phyloP scores from a whole-genome alignment of 64 coral and sea anemone genomes.

The Trachythela sp. region DNA sequence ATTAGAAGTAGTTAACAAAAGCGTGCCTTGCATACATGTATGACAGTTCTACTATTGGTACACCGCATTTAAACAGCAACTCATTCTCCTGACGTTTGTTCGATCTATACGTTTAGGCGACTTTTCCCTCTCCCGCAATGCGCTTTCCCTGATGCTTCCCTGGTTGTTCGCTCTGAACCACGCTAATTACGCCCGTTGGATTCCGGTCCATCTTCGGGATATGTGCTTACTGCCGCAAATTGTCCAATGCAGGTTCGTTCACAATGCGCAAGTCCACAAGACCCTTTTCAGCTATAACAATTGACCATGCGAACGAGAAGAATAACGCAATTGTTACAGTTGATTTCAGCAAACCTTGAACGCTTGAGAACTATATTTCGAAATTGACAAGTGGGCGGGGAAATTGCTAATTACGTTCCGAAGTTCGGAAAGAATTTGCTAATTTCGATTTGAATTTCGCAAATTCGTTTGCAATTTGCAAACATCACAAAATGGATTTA shows the following conservation, averaged over 20 bases:
- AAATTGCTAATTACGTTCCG: too few species aligned
- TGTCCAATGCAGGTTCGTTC: conserved; percentile 7
- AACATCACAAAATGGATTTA: too few species aligned
- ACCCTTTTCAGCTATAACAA: conserved; percentile 19
- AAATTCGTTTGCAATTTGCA: too few species aligned
- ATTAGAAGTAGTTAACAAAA: too few species aligned
- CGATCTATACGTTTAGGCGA: conserved; percentile 9
- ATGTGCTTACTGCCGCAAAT: not conserved
- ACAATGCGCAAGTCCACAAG: conserved; percentile 29
- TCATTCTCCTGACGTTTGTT: conserved; percentile 32
- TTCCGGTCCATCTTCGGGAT: conserved; percentile 43
- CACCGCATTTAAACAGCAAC: conserved; percentile 16
- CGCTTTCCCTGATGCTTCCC: too few species aligned
- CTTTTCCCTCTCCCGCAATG: not conserved
- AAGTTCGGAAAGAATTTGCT: too few species aligned
- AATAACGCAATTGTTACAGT: too few species aligned
- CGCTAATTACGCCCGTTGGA: conserved; percentile 42
- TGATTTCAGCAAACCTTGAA: too few species aligned
- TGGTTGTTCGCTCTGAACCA: not conserved
- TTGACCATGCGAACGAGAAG: not conserved
- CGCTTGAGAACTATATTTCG: too few species aligned
- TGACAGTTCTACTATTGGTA: conserved; percentile 41
- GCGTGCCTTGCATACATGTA: too few species aligned
- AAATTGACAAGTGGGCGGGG: too few species aligned
- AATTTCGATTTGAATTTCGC: too few species aligned